phyloP scores from a whole-genome alignment of 2,888 invertebrate species.

The Dastarcus helophoroides region DNA sequence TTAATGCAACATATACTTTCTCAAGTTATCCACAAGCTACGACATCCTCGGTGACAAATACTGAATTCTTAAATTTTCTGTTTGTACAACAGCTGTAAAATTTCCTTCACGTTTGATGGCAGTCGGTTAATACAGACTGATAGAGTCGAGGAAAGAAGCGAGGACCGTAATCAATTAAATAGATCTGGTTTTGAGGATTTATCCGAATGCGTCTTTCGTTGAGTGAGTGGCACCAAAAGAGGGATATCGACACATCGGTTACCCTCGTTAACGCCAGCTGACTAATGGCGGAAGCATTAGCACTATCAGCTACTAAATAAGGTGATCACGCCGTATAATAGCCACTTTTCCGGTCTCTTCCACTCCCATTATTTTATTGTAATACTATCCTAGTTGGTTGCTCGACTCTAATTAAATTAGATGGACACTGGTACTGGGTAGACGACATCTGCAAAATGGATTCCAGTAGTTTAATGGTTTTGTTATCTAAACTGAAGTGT shows the following conservation, averaged over 20 bases:
- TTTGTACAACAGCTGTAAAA: too few species aligned
- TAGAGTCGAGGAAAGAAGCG: neutral
- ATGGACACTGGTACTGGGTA: conserved; percentile 23
- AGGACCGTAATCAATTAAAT: conserved; percentile 3
- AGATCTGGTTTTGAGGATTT: conserved; percentile 14
- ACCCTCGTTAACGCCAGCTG: conserved; percentile 39
- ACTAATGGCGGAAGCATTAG: conserved; percentile 39
- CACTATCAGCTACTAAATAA: conserved; percentile 36
- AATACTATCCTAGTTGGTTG: conserved; percentile 19
- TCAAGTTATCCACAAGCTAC: too few species aligned
- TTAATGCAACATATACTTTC: too few species aligned
- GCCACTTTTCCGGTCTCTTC: conserved; percentile 32
- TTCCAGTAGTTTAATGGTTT: conserved; percentile 18
- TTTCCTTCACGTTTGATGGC: too few species aligned
- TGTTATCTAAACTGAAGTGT: conserved; percentile 13
- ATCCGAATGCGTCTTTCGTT: conserved; percentile 19
- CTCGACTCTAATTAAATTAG: conserved; percentile 29
- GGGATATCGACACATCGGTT: conserved; percentile 26
- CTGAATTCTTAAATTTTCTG: too few species aligned
- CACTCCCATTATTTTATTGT: conserved; percentile 27
- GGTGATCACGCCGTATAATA: conserved; percentile 34
- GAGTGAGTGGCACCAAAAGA: conserved; percentile 17
- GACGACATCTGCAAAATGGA: conserved; percentile 27
- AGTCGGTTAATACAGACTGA: too few species aligned
- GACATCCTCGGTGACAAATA: too few species aligned